Evolutionary conservation across 2,797 vertebrate species (phyloP), one percentile per base, ranked within the genome.

Genomic region (Crenichthys baileyi): DNA sequence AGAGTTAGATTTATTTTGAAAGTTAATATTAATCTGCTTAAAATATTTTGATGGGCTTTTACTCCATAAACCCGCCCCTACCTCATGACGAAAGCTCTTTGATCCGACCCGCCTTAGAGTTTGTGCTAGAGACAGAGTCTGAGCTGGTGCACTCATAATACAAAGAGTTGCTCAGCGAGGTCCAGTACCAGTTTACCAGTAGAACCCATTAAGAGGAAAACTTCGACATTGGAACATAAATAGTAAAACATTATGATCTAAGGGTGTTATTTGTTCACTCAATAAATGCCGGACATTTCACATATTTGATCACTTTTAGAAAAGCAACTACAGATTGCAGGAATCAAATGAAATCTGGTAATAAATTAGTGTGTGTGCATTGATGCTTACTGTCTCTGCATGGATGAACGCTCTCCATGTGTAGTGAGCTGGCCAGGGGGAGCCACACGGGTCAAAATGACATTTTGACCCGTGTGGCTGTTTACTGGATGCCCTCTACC

Each of bases 401-500:
- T 77, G 80, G 26, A 13, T 53, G 68, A 83, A 58, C n/a, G 18
- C 75, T 75, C 71, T 79, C 75, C 70, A 50, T 81, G 79, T 73
- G 55, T 50, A 81, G 80, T 36, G 76, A 79, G 71, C 72, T 16
- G 77, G 31, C 84, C 89, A 77, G 58, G 87, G 63, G 91, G 92
- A 90, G 88, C 90, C 84, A 86, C 83, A 36, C 36, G 4, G 36
- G 36, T 36, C 36, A 36, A 85, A 88, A 90, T 90, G 91, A 93
- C 88, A 88, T 63, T 74, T 77, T 89, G 89, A 90, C 91, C 90
- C 77, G 86, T 55, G 77, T 78, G 85, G 68, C 80, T 88, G 87
- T 88, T 92, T 84, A 87, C 86, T 86, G 81, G 79, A 89, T 86
- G 89, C 83, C 89, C 93, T 92, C 91, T 81, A 48, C 80, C 91